phyloP scores from a whole-genome alignment of 2,797 vertebrate species.

The Eospalax fontanierii region DNA sequence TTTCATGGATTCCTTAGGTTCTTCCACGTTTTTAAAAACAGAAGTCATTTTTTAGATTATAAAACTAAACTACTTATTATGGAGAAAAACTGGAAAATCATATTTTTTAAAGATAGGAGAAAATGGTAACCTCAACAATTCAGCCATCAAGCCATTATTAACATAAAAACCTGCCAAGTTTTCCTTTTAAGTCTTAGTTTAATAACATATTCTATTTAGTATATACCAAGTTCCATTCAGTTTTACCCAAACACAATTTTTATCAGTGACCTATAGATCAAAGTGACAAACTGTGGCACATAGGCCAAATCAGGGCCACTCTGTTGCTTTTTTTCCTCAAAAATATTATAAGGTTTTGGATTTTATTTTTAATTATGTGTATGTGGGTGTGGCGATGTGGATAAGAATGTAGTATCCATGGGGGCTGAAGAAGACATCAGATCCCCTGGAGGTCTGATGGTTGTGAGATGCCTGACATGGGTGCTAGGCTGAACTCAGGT shows the following conservation, averaged over 20 bases:
- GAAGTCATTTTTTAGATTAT: conserved; percentile 25
- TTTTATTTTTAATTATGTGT: neutral
- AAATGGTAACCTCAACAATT: neutral
- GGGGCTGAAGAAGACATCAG: neutral
- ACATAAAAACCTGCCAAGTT: neutral
- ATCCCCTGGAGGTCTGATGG: neutral
- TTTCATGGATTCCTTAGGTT: conserved; percentile 18
- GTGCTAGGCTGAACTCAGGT: neutral
- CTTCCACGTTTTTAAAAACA: neutral
- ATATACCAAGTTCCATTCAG: neutral
- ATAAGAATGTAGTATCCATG: neutral
- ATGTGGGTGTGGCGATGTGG: neutral
- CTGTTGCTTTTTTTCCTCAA: neutral
- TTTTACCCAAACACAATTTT: conserved; percentile 44
- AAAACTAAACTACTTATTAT: conserved; percentile 50
- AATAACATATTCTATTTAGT: conserved; percentile 24
- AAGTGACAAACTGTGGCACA: neutral
- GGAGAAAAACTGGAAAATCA: conserved; percentile 37
- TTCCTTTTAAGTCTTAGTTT: conserved; percentile 49
- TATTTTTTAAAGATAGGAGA: conserved; percentile 28
- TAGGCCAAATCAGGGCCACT: neutral
- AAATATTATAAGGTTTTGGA: neutral
- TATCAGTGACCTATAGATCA: neutral
- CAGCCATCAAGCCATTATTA: neutral
- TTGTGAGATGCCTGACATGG: neutral